These are phyloP conservation scores for Oscheius myriophilus DNA, from an alignment of 2,888 invertebrate genomes.

Conservation along the genomic window DNA sequence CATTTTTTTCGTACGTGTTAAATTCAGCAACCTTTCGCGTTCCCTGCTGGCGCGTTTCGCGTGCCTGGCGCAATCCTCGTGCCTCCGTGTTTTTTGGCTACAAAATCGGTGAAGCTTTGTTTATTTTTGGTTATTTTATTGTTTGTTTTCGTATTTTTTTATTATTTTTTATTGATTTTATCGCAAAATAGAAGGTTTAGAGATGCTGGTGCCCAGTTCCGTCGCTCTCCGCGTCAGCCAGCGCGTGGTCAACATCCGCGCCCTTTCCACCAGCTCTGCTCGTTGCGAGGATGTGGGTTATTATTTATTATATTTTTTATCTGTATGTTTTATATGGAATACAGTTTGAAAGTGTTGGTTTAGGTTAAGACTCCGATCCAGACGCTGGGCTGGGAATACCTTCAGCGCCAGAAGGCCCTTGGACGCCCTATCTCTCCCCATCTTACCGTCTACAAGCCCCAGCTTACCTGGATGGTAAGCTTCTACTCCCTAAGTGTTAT, in stretches of 20 bases:
- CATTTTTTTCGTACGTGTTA: too few relatives aligned
- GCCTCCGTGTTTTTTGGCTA: too few relatives aligned
- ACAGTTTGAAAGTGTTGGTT: background rate
- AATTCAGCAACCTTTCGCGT: conserved; percentile 9
- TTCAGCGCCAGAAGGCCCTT: conserved; percentile 62
- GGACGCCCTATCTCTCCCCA: conserved; percentile 69
- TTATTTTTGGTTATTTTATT: conserved; percentile 2
- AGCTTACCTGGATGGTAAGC: conserved; percentile 66
- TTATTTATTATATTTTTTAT: background rate
- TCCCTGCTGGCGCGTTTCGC: conserved; percentile 34
- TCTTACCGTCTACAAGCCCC: conserved; percentile 68
- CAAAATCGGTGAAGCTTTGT: conserved; percentile 43
- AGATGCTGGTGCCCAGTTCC: conserved; percentile 23
- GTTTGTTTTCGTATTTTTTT: background rate
- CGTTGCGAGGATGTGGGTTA: conserved; percentile 15
- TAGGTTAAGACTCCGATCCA: conserved; percentile 61
- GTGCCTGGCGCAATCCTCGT: conserved; percentile 24
- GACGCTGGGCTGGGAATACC: conserved; percentile 68
- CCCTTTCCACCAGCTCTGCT: conserved; percentile 18
- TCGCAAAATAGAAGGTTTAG: background rate
- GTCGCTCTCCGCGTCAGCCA: conserved; percentile 15
- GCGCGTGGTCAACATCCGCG: conserved; percentile 8
- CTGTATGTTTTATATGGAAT: background rate
- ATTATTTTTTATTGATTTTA: background rate
- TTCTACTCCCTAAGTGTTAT: background rate